These are phyloP conservation scores for Enoplosus armatus DNA, from an alignment of 2,797 vertebrate genomes.

Conservation along the genomic window DNA sequence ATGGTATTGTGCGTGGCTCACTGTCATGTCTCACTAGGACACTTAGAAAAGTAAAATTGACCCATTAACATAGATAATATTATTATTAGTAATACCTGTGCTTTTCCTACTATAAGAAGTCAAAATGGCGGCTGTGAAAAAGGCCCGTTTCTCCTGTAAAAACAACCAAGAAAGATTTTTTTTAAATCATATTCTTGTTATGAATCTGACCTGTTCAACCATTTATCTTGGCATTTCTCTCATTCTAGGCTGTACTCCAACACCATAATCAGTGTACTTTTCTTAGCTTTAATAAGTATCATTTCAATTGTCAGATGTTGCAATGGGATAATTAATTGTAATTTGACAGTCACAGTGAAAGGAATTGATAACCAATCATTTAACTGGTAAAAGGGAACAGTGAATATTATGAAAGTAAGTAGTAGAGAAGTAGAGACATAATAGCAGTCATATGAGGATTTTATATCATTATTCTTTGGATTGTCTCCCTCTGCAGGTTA, in stretches of 20 bases:
- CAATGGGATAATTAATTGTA: neutral
- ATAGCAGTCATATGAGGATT: neutral
- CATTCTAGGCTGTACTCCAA: neutral
- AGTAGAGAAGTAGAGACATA: neutral
- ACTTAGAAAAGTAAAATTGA: neutral
- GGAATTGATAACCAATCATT: neutral
- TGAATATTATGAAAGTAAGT: neutral
- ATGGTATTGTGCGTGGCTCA: neutral
- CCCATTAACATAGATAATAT: neutral
- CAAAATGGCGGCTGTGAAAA: neutral
- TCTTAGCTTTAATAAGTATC: neutral
- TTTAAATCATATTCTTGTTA: neutral
- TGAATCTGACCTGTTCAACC: neutral
- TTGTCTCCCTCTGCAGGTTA: conserved; percentile 58
- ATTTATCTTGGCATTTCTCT: neutral
- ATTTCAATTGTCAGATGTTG: neutral
- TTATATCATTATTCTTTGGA: conserved; percentile 23
- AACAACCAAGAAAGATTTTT: neutral
- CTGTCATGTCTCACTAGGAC: neutral
- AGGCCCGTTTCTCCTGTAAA: neutral
- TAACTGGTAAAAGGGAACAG: conserved; percentile 9
- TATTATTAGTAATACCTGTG: neutral
- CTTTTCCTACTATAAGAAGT: neutral
- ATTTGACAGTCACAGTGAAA: neutral
- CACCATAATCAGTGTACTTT: neutral